Evolutionary conservation across 2,797 vertebrate genomes (phyloP).

Genomic region (Onychomys leucogaster): DNA sequence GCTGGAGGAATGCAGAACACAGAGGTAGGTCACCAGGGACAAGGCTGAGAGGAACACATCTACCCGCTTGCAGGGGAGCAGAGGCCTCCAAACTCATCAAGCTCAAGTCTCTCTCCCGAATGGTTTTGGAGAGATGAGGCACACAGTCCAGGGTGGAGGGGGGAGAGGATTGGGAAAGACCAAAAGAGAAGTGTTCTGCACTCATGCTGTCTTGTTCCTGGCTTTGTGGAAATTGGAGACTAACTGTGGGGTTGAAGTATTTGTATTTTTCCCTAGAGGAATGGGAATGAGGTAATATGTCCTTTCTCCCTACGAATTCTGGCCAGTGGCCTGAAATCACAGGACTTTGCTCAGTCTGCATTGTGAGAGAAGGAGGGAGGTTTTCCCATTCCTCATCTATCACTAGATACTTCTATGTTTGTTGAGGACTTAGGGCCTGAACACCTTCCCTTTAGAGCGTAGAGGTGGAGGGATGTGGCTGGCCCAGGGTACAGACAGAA

Average conservation of each 20-base stretch:
- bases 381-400: background rate
- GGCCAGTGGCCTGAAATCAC: constrained; percentile 51
- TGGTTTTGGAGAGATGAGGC: background rate
- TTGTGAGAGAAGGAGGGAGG: background rate
- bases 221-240: background rate
- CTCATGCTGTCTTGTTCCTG: background rate
- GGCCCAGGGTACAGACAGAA: background rate
- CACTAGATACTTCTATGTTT: background rate
- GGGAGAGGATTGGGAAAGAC: too few relatives aligned
- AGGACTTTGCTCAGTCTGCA: constrained; percentile 48
- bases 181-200: background rate
- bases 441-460: constrained; percentile 20
- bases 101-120: background rate
- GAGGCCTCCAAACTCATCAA: background rate
- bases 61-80: background rate
- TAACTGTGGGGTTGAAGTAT: background rate
- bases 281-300: background rate
- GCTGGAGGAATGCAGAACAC: background rate
- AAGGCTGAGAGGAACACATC: background rate
- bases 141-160: background rate
- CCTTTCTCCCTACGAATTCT: constrained; percentile 19
- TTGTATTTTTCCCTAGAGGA: constrained; percentile 50
- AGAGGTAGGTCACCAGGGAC: background rate
- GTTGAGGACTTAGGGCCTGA: background rate
- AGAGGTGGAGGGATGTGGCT: background rate